A percentile compares a stretch with the other conserved stretches of the same genome.
These are phyloP conservation scores for Himalopsyche anomala DNA, from an alignment of 2,888 invertebrate species.

Conservation along the genomic window DNA sequence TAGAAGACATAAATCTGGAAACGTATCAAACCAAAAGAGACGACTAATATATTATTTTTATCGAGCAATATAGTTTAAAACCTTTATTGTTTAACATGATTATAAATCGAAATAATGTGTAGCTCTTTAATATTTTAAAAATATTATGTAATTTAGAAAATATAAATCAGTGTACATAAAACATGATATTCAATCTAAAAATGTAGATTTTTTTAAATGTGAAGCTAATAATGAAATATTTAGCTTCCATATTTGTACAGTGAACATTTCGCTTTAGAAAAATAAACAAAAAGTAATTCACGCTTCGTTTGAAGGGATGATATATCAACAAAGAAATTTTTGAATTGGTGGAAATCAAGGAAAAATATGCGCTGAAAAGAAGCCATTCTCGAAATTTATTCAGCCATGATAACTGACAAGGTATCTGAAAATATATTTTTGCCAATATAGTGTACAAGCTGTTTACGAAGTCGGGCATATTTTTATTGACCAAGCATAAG, in stretches of 20 bases:
- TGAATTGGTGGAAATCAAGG: conserved; percentile 34
- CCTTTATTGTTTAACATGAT: too few species aligned
- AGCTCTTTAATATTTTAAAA: too few species aligned
- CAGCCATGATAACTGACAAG: conserved; percentile 36
- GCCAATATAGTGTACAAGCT: conserved; percentile 32
- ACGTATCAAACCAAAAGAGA: too few species aligned
- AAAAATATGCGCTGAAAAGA: conserved; percentile 39
- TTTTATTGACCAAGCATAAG: too few species aligned
- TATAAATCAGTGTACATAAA: too few species aligned
- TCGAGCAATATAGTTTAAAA: too few species aligned
- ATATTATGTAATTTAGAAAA: too few species aligned
- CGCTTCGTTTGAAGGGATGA: conserved; percentile 41
- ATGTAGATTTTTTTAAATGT: not conserved
- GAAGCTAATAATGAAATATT: not conserved
- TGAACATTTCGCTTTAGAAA: not conserved
- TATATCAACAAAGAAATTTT: conserved; percentile 36
- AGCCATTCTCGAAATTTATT: conserved; percentile 24
- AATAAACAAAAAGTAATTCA: conserved; percentile 39
- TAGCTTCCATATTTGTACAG: not conserved
- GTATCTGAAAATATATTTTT: conserved; percentile 19
- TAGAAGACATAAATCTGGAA: too few species aligned
- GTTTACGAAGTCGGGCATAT: not conserved
- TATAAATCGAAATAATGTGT: too few species aligned
- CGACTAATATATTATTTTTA: too few species aligned
- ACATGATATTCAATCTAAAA: too few species aligned